Evolutionary conservation across 2,888 invertebrate genomes (phyloP), one percentile per base, ranked within the genome.

Genomic region (Cantharis flavilabris): DNA sequence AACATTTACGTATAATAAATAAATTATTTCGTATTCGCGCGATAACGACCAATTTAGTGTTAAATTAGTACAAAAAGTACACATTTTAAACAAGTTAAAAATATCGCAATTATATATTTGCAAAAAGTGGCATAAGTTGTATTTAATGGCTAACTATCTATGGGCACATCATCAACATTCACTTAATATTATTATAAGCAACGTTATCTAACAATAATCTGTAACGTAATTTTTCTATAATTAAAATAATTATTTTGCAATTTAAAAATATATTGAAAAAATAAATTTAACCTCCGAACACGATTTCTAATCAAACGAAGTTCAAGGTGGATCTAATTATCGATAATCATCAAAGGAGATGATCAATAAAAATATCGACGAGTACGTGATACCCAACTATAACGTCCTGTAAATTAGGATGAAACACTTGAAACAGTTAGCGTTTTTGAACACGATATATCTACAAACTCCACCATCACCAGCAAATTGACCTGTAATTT

Each of bases 261-360:
- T 82, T 82, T 80, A 72, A 77, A 79, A 77, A 69, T 73, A 70
- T 72, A 79, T 49, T 49, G 76, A 78, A 78, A 80, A 84, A 83
- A 82, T 80, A 82, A 80, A 82, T 82, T 83, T 82, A 81, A 81
- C 80, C 73, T 75, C 77, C 76, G 81, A 81, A 84, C 82, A 83
- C 82, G 83, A 81, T 83, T 83, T 82, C 83, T 83, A 83, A 84
- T 83, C 83, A 83, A 83, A 82, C 82, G 81, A 81, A 81, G 83
- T 83, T 83, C 83, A 84, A 84, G 84, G 84, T 83, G 83, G 81
- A 83, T 80, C 83, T 82, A 84, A 83, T 84, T 82, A 84, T 84
- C 83, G 82, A 83, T 83, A 83, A 83, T 83, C 80, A 83, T 83
- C 83, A 80, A 82, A 83, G 81, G 81, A 80, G 82, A 80, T 81